Evolutionary conservation across 2,888 invertebrate species (phyloP), one percentile per base, ranked within the genome.

Genomic region (Diabrotica balteata): DNA sequence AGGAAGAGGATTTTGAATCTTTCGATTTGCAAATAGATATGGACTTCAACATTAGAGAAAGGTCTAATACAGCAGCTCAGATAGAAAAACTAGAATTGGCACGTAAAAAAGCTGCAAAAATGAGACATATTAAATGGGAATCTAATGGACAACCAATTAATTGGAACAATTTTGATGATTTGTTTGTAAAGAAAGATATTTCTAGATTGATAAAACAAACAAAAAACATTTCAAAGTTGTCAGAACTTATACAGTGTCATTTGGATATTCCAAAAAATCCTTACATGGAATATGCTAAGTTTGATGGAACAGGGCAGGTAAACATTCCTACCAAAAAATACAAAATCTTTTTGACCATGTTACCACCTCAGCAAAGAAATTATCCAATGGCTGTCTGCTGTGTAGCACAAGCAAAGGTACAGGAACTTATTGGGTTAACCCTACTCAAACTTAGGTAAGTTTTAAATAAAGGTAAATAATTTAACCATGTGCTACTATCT

Each of bases 361-460:
- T 95, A 44, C 89, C 93, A 0, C 90, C 91, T 71, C 91, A 91
- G 65, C 90, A 94, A 72, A 89, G 94, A 72, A 90, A 91, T 75
- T 96, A 94, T 85, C 96, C 97, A 0, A 85, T 97, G 82, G 88
- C 90, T 77, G 89, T 96, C 62, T 90, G 91, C 77, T 93, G 96
- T 61, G 87, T 95, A 67, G 90, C 93, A 17, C 90, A 89, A 77
- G 96, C 97, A 43, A 95, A 93, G 86, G 94, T 97, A 64, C 88
- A 89, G 77, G 97, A 98, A 82, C 88, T 97, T 46, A 94, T 98
- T 80, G 98, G 98, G 47, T 90, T 97, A 63, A 94, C 94, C 77
- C 94, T 96, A 85, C 95, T 94, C 81, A 93, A 94, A 86, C 92
- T 90, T 89, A 86, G 89, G 90, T 86, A 85, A 73, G 46, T 32